Evolutionary conservation across 2,888 invertebrate species (phyloP), one percentile per base, ranked within the genome.

Genomic region (Philopedon plagiatum): DNA sequence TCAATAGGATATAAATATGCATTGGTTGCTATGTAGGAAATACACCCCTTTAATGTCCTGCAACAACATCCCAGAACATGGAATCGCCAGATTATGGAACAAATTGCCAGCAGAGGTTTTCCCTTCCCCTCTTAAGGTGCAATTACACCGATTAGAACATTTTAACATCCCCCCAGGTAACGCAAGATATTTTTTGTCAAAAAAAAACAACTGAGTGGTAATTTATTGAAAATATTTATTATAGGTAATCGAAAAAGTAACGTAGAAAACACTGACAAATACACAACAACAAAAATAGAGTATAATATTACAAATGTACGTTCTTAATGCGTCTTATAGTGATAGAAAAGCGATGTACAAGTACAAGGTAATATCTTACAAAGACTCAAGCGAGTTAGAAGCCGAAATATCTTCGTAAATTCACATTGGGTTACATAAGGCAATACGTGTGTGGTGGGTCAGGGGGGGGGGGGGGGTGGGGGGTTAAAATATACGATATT

Each of bases 191-290:
- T 3, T 26, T 26, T 26, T 26, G n/a, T 29, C 3, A 41, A 49
- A 54, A 54, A 2, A 54, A 54, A 54, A 54, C 51, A 29, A 23
- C 21, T 46, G 5, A 7, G 9, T 41, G 13, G 5, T 21, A 29
- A 54, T 63, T 67, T 72, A 72, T 63, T 74, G 77, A 77, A 78
- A 78, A 78, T 78, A 76, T 78, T 80, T 78, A 78, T 78, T 79
- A 78, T n/a, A 75, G 67, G 51, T 66, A 67, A 67, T 67, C 61
- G 72, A 71, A 71, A 78, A 79, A 78, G 78, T 78, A 79, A 80
- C 79, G 76, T 80, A 79, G 78, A 80, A 80, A 80, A 80, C 78
- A 79, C 78, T 75, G 75, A 78, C 69, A 76, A n/a, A 76, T 80
- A 76, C 78, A 79, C 77, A 77, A 78, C 76, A 76, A 77, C 72